These are phyloP conservation scores for Aradophagus sp. DNA, from an alignment of 1,140 invertebrate species.

Conservation along the genomic window DNA sequence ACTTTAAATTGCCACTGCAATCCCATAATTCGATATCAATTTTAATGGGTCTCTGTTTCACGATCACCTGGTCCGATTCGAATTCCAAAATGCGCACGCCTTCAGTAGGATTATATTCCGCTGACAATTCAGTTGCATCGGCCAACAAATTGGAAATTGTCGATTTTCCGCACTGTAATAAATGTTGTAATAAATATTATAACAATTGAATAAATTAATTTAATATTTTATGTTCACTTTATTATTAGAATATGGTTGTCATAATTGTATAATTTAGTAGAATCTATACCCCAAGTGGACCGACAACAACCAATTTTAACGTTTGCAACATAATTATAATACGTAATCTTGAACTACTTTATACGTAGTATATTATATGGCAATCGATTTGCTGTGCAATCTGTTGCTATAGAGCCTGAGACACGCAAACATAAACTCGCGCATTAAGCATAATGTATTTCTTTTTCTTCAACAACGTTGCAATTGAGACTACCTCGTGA, in stretches of 20 bases:
- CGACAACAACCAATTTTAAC: conserved; percentile 52
- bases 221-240: not conserved
- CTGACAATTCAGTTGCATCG: conserved; percentile 79
- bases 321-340: conserved; percentile 40
- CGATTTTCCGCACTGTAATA: conserved; percentile 80
- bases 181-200: conserved; percentile 55
- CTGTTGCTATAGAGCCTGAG: conserved; percentile 39
- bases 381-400: conserved; percentile 33
- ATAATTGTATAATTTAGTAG: no score
- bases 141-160: conserved; percentile 80
- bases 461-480: no score
- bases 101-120: conserved; percentile 80
- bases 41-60: conserved; percentile 73
- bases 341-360: conserved; percentile 10
- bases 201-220: conserved; percentile 6
- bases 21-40: conserved; percentile 84
- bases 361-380: conserved; percentile 15
- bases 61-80: conserved; percentile 76
- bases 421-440: conserved; percentile 22
- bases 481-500: no score
- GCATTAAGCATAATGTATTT: conserved; percentile 3
- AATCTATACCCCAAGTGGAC: conserved; percentile 48
- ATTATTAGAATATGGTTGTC: not conserved
- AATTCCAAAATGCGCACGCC: conserved; percentile 83
- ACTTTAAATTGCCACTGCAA: conserved; percentile 82